Evolutionary conservation across 2,797 vertebrate genomes (phyloP), one percentile per base, ranked within the genome.

Genomic region (Adelosebastes latens): DNA sequence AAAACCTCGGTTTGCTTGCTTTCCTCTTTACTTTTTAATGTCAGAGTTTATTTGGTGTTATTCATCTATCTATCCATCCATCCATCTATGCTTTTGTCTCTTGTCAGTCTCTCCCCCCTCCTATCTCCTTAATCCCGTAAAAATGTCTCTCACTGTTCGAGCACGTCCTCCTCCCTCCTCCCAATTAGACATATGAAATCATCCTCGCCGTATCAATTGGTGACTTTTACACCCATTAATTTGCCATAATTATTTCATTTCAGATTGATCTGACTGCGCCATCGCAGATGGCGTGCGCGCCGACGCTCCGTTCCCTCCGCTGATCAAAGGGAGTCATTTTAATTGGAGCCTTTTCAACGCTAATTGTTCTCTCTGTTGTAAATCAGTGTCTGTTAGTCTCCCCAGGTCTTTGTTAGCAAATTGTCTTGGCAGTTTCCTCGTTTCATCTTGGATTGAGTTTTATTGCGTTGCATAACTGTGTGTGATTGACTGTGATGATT

Each of bases 231-330:
- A 93, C 91, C 90, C 91, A 91, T 94, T 94, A 87, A 94, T 94
- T 94, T 93, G 87, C 88, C 86, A 88, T 94, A 93, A 94, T 95
- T 93, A 94, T 94, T 95, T 93, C 80, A 92, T 94, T 94, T 93
- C 78, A 90, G 88, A 93, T 92, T 94, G 92, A 95, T 94, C 91
- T 86, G 89, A 86, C 84, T 88, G 87, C 61, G 77, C 83, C 58
- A 42, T 75, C 87, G 79, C 93, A 93, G 94, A 93, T 93, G 92
- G 92, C 14, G 77, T 73, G 81, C 32, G 39, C 69, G 42, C 66
- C 52, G 72, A 72, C 81, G 69, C 89, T 83, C 72, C 52, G 52
- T 81, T 90, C 83, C 85, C 89, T 89, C 87, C 36, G 86, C 89
- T 90, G 89, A 94, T 94, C 92, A 95, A 94, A 94, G 89, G 81